A percentile compares a stretch with the other conserved stretches of the same genome.
These are phyloP conservation scores for Eutrigla gurnardus DNA, from an alignment of 2,797 vertebrate species.

Conservation along the genomic window DNA sequence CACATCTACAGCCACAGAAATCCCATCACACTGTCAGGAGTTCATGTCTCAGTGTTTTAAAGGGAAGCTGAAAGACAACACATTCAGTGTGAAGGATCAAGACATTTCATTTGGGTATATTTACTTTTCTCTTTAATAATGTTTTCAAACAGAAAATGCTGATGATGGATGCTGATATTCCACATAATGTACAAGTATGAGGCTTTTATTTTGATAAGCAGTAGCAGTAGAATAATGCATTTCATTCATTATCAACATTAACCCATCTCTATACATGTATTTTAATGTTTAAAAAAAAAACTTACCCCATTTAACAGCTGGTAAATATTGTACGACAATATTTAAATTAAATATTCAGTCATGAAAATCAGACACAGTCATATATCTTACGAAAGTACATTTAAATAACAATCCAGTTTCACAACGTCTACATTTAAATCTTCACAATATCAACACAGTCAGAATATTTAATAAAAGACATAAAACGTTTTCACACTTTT, in stretches of 20 bases:
- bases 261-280: too few relatives aligned
- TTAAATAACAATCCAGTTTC: background rate
- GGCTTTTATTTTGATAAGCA: background rate
- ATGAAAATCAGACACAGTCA: background rate
- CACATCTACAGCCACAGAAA: background rate
- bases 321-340: background rate
- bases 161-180: background rate
- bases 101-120: background rate
- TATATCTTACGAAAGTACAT: too few relatives aligned
- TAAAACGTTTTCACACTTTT: background rate
- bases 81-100: background rate
- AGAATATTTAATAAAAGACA: background rate
- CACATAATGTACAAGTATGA: background rate
- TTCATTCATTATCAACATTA: background rate
- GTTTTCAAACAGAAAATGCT: background rate
- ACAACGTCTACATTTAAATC: background rate
- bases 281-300: background rate
- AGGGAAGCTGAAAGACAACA: background rate
- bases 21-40: constrained; percentile 3
- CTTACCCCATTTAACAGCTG: background rate
- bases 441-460: background rate
- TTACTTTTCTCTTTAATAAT: background rate
- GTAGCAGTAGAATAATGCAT: background rate
- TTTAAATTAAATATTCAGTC: too few relatives aligned
- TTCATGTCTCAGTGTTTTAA: constrained; percentile 14